phyloP scores from a whole-genome alignment of 92 coral and sea anemone genomes.

The Palythoa grandis region DNA sequence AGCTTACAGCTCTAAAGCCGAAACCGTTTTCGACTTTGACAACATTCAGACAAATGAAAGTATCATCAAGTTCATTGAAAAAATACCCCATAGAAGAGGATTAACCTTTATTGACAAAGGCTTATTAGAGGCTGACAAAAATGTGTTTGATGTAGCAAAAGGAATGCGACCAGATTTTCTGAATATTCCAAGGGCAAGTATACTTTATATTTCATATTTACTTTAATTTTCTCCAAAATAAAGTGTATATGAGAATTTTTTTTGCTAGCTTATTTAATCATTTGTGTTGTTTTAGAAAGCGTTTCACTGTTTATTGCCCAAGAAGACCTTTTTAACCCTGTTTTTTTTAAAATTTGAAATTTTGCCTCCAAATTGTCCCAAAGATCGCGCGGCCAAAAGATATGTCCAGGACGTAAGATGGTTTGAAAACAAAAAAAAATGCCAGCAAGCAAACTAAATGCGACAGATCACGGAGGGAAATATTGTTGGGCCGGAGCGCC shows the following conservation, averaged over 20 bases:
- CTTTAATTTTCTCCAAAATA: not conserved
- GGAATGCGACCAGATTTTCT: conserved; percentile 26
- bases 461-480: no score
- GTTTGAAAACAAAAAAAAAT: no score
- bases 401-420: no score
- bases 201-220: not conserved
- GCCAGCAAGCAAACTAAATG: no score
- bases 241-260: not conserved
- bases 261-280: no score
- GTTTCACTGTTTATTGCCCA: no score
- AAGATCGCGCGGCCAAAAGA: no score
- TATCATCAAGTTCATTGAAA: not conserved
- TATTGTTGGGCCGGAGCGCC: no score
- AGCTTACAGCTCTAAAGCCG: conserved; percentile 22
- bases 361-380: no score
- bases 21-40: conserved; percentile 1
- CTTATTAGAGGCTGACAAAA: not conserved
- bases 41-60: not conserved
- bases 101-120: conserved; percentile 30
- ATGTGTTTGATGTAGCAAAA: not conserved
- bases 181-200: conserved; percentile 2
- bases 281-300: no score
- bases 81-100: conserved; percentile 3
- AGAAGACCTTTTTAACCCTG: no score
- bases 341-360: no score